Percentiles rank a stretch among this genome's conserved stretches.
Evolutionary conservation across 35 echinoderm and acorn worm genomes (phyloP).

Genomic region (Patiria miniata): DNA sequence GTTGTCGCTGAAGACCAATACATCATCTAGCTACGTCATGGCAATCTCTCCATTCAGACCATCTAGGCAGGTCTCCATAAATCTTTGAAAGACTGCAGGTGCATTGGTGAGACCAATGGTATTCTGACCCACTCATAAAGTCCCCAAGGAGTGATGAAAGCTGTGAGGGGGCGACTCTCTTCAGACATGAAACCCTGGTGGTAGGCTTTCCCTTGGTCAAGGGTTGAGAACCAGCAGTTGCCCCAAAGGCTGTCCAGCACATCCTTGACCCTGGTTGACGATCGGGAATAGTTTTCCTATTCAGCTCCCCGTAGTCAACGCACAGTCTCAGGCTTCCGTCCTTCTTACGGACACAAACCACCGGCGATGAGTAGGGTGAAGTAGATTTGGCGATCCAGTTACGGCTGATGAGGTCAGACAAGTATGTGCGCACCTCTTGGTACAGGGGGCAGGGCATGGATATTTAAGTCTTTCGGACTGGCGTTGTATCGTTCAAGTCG

Average conservation of each 20-base stretch:
- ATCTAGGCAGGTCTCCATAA: slow-evolving; percentile 56
- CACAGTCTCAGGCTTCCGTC: slow-evolving; percentile 57
- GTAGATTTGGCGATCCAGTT: slow-evolving; percentile 56
- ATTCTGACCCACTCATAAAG: slow-evolving; percentile 63
- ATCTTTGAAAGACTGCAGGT: slow-evolving; percentile 16
- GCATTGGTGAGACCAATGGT: slow-evolving; percentile 75
- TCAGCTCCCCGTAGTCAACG: slow-evolving; percentile 55
- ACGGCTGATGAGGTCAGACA: slow-evolving; percentile 28
- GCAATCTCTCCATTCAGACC: slow-evolving; percentile 37
- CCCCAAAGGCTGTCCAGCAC: slow-evolving; percentile 12
- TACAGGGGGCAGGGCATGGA: slow-evolving; percentile 63
- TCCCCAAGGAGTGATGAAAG: slow-evolving; percentile 64
- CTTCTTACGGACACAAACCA: slow-evolving; percentile 69
- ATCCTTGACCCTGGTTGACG: slow-evolving; percentile 21
- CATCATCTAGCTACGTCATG: slow-evolving; percentile 47
- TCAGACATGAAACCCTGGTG: slow-evolving; percentile 60
- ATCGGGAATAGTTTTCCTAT: slow-evolving; percentile 33
- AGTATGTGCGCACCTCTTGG: slow-evolving; percentile 72
- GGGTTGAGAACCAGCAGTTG: slow-evolving; percentile 46
- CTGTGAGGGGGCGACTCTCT: slow-evolving; percentile 41
- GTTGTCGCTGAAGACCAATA: slow-evolving; percentile 30
- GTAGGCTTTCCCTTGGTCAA: slow-evolving; percentile 78
- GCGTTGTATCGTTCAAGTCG: neutral
- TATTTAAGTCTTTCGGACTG: slow-evolving; percentile 43
- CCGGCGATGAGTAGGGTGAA: slow-evolving; percentile 64